These are phyloP conservation scores for Priocnemis perturbator DNA, from an alignment of 2,888 invertebrate species.

Conservation along the genomic window DNA sequence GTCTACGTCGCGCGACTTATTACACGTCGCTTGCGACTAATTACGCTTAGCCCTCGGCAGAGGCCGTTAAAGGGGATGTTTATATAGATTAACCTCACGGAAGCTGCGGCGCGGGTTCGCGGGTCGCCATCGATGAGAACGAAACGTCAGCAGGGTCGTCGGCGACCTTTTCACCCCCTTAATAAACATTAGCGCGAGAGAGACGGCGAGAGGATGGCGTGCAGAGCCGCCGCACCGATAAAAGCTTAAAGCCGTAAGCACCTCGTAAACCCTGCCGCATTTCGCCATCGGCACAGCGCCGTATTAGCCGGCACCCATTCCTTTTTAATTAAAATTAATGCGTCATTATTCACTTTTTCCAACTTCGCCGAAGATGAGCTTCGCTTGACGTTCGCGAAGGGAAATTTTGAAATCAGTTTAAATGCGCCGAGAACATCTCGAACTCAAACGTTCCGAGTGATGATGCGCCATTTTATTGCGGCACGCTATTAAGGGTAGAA, in stretches of 20 bases:
- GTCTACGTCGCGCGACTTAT: too few relatives aligned
- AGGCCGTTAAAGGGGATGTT: too few relatives aligned
- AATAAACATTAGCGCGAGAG: slow-evolving; percentile 7
- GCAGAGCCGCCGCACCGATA: slow-evolving; percentile 40
- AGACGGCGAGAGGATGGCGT: slow-evolving; percentile 2
- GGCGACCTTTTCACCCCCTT: slow-evolving; percentile 23
- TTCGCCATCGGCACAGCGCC: slow-evolving; percentile 34
- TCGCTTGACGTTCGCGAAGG: too few relatives aligned
- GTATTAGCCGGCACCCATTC: slow-evolving; percentile 31
- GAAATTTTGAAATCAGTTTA: too few relatives aligned
- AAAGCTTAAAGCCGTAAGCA: slow-evolving; percentile 52
- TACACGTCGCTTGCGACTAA: slow-evolving; percentile 18
- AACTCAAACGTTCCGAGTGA: too few relatives aligned
- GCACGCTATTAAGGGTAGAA: too few relatives aligned
- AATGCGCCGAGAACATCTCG: too few relatives aligned
- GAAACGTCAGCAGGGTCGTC: slow-evolving; percentile 35
- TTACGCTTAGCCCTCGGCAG: slow-evolving; percentile 18
- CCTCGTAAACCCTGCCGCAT: slow-evolving; percentile 50
- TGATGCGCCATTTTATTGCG: too few relatives aligned
- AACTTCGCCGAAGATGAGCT: background rate
- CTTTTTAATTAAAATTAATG: slow-evolving; percentile 64
- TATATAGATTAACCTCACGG: background rate
- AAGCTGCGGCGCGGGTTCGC: background rate
- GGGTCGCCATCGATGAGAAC: slow-evolving; percentile 21
- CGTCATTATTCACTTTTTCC: slow-evolving; percentile 39